Evolutionary conservation across 2,113 vertebrate genomes (phyloP), one percentile per base, ranked within the genome.

Genomic region (Corythornis cristatus): DNA sequence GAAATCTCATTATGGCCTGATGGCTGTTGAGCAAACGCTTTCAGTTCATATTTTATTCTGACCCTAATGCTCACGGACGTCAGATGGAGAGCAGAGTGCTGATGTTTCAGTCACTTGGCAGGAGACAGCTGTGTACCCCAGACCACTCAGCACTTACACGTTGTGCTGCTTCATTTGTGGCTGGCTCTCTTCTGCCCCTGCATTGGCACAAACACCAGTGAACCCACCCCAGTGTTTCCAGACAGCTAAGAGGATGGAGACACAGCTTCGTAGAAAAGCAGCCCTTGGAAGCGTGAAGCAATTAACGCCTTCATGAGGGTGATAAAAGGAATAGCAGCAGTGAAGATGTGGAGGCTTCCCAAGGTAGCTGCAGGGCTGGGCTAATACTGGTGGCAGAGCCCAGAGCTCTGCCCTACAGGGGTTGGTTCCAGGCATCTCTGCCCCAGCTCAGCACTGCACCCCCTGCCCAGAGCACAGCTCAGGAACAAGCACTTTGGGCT

Each of bases 361-460:
- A 11, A 79, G 35, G 62, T 46, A 3, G 2, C 15, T 42, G 65
- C 5, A 23, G 22, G 13, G 29, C 22, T 0, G 0, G 43, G 79
- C 21, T 3, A 7, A 77, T 60, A 51, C 42, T 1, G 4, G 62
- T 1, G 2, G 61, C 7, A 4, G 46, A 75, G 18, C 37, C 31
- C 11, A 15, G 1, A 11, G 37, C 60, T 81, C 28, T 73, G 0
- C 5, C 7, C 73, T 83, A 25, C 8, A 12, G 17, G 21, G 9
- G 19, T 8, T 51, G 40, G n/a, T 33, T 76, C 67, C 0, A 0
- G n/a, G 12, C 51, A 33, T 10, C 22, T 37, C 50, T 80, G 67
- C 11, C 15, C 25, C 0, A 3, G 31, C n/a, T 40, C n/a, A 48
- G 45, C 1, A 0, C n/a, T n/a, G 8, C 50, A 56, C 43, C 22